Evolutionary conservation across 2,113 vertebrate species (phyloP), one percentile per base, ranked within the genome.

Genomic region (Semnornis frantzii): DNA sequence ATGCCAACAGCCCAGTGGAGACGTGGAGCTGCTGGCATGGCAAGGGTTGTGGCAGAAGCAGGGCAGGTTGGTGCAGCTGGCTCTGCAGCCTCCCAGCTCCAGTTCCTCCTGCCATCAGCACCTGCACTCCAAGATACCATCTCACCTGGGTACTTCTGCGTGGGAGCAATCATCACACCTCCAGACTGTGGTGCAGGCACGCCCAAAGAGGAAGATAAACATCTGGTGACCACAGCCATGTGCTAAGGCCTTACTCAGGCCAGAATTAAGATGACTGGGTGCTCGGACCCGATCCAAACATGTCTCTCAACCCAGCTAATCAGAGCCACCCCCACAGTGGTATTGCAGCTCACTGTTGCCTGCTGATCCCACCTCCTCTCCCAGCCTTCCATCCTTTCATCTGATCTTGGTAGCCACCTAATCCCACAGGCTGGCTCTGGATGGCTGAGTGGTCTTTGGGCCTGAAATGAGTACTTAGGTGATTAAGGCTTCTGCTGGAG

Each of bases 201-300:
- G 7, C 96, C 96, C 92, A n/a, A 27, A 34, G 74, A 72, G 80
- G 42, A 10, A 81, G 96, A 95, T 93, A 92, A 87, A 69, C 66
- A 96, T 92, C 94, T 94, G 86, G 91, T 91, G 91, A 79, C 92
- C 92, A 69, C 89, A 94, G 94, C 75, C n/a, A 0, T 17, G 20
- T 11, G 30, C 44, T 52, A 70, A 9, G 13, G 62, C 66, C 44
- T 93, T 84, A 54, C 78, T 18, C 44, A 44, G 84, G 10, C 70
- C 87, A 79, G 63, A 78, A 70, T 15, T 19, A 6, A 62, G 39
- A 23, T 48, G 28, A 28, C 6, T 34, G 31, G 28, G 60, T 58
- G 92, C 90, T 60, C 65, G 60, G 88, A 65, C 42, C 85, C 0
- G 1, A 62, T 37, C 73, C 86, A 88, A 95, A 74, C 0, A 1